phyloP scores from a whole-genome alignment of 2,113 vertebrate genomes.

The Podocnemis expansa region DNA sequence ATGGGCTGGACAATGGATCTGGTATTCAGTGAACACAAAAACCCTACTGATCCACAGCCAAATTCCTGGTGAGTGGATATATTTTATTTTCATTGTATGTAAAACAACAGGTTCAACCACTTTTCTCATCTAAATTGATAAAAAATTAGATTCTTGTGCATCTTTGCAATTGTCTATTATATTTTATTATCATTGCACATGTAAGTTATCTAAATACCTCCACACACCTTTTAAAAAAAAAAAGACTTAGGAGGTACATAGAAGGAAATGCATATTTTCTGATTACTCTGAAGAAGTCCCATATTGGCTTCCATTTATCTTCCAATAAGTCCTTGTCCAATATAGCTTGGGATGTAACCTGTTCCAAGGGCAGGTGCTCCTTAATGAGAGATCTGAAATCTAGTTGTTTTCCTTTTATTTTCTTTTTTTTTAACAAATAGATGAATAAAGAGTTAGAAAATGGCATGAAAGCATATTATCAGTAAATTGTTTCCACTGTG shows the following conservation, averaged over 20 bases:
- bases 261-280: conserved; percentile 23
- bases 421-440: conserved; percentile 60
- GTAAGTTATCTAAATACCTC: background rate
- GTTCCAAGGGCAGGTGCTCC: conserved; percentile 67
- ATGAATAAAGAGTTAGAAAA: conserved; percentile 67
- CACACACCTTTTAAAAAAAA: background rate
- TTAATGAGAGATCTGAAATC: conserved; percentile 61
- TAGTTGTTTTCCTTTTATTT: background rate
- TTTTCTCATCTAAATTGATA: background rate
- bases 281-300: conserved; percentile 53
- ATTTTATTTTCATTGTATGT: background rate
- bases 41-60: background rate
- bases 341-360: conserved; percentile 16
- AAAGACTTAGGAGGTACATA: background rate
- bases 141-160: background rate
- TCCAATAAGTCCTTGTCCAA: conserved; percentile 68
- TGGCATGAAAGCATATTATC: conserved; percentile 79
- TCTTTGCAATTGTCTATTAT: background rate
- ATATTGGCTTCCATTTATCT: conserved; percentile 74
- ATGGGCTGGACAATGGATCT: too few relatives aligned
- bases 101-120: background rate
- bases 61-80: background rate
- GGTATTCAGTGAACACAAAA: background rate
- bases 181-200: background rate
- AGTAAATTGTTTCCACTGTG: conserved; percentile 82